phyloP scores from a whole-genome alignment of 2,797 vertebrate species.

The Podarcis siculus region DNA sequence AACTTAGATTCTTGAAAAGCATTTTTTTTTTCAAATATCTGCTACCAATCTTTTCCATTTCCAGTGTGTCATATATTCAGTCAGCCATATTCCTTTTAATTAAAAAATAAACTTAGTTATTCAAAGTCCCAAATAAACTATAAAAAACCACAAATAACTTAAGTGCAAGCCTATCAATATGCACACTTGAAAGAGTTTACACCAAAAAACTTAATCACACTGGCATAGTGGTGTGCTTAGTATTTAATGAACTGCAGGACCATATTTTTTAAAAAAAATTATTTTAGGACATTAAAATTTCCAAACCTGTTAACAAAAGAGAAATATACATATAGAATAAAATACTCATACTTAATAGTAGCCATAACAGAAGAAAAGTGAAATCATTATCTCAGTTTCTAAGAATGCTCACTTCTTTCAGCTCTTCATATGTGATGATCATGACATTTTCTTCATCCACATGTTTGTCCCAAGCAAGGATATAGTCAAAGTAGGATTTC shows the following conservation, averaged over 20 bases:
- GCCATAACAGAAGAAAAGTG: neutral
- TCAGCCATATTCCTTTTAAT: neutral
- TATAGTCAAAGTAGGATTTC: constrained; percentile 87
- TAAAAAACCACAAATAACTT: no score
- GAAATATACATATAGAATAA: no score
- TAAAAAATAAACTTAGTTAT: neutral
- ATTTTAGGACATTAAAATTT: no score
- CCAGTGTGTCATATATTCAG: neutral
- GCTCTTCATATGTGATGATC: constrained; percentile 82
- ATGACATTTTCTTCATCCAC: constrained; percentile 81
- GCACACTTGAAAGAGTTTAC: neutral
- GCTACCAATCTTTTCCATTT: neutral
- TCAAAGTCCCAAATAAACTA: neutral
- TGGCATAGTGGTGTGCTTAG: neutral
- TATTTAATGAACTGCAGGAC: no score
- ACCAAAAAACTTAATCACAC: neutral
- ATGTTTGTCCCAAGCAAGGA: constrained; percentile 80
- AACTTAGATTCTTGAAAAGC: no score
- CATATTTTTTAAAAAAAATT: no score
- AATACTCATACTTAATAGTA: no score
- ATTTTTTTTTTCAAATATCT: no score
- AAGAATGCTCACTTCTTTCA: constrained; percentile 79
- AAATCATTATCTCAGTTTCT: neutral
- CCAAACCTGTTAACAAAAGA: no score
- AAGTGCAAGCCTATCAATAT: neutral